phyloP scores from a whole-genome alignment of 2,113 vertebrate species.

The Tetrax tetrax region DNA sequence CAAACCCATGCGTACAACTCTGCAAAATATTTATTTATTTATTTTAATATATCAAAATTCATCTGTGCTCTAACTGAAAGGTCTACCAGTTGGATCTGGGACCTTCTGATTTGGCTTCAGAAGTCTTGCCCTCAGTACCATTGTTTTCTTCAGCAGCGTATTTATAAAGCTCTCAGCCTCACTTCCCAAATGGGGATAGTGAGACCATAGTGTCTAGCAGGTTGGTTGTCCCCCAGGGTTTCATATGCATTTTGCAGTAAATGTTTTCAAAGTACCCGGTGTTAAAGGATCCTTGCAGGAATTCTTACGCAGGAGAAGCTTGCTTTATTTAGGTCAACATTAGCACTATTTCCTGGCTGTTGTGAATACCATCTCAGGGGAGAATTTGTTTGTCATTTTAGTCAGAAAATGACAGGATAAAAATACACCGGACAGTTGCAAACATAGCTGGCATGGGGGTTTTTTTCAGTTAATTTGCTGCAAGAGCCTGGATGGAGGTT shows the following conservation, averaged over 20 bases:
- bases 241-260: constrained; percentile 1
- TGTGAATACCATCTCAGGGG: constrained; percentile 31
- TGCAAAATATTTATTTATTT: background rate
- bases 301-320: background rate
- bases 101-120: background rate
- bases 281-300: constrained; percentile 41
- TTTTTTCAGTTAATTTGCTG: background rate
- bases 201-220: constrained; percentile 9
- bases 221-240: background rate
- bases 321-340: constrained; percentile 62
- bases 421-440: background rate
- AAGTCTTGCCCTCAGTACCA: background rate
- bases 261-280: constrained; percentile 25
- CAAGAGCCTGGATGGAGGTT: background rate
- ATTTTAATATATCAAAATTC: background rate
- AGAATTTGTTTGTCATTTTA: constrained; percentile 56
- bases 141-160: background rate
- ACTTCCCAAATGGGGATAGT: background rate
- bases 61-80: background rate
- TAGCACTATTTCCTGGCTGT: constrained; percentile 43
- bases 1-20: background rate
- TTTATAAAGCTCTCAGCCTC: background rate
- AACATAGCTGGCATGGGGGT: background rate
- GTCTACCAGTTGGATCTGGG: background rate
- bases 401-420: constrained; percentile 47